phyloP scores from a whole-genome alignment of 2,888 invertebrate genomes.

The Pinctada fucata region DNA sequence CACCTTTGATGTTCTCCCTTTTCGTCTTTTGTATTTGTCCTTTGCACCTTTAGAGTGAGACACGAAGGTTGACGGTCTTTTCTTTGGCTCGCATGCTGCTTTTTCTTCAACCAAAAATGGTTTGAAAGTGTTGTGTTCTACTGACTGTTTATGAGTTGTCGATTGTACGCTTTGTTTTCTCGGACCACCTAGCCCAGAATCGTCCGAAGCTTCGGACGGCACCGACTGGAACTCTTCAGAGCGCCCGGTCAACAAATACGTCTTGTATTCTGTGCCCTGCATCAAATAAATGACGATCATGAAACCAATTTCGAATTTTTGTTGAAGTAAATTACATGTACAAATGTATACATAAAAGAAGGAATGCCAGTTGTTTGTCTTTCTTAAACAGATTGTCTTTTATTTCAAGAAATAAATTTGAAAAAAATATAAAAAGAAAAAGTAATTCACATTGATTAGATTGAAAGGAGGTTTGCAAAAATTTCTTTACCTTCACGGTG shows the following conservation, averaged over 20 bases:
- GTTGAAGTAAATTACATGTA: background rate
- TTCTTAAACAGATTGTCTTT: too few species aligned
- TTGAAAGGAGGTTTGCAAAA: too few species aligned
- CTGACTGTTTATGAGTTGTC: background rate
- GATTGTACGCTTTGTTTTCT: background rate
- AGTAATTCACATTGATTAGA: too few species aligned
- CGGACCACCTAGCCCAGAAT: background rate
- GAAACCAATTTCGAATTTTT: background rate
- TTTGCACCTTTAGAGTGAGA: background rate
- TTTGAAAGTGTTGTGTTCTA: background rate
- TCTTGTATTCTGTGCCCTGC: conserved; percentile 8
- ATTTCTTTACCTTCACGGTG: conserved; percentile 21
- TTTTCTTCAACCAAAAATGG: background rate
- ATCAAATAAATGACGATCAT: background rate
- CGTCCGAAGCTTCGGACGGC: background rate
- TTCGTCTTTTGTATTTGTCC: background rate
- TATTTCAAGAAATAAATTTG: too few species aligned
- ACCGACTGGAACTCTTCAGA: background rate
- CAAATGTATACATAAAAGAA: too few species aligned
- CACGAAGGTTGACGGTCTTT: background rate
- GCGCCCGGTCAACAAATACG: conserved; percentile 23
- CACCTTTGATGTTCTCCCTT: background rate
- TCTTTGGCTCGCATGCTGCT: background rate
- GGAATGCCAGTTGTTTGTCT: background rate
- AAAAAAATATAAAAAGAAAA: too few species aligned